Evolutionary conservation across 2,888 invertebrate genomes (phyloP), one percentile per base, ranked within the genome.

Genomic region (Pemphredon lugubris): DNA sequence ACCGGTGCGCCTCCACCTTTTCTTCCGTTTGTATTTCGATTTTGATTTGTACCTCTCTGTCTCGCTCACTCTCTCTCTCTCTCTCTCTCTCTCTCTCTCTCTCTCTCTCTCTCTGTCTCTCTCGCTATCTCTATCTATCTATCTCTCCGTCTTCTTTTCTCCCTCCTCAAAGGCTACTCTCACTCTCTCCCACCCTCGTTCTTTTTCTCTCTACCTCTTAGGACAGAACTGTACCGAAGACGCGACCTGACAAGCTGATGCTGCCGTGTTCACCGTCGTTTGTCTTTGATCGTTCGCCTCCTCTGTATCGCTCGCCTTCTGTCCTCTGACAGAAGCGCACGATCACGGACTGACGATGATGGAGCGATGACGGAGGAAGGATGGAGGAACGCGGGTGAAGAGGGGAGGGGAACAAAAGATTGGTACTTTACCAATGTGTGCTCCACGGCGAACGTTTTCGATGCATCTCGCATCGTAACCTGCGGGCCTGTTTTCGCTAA

Each of bases 21-120:
- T 13, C 30, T 18, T 42, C 44, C 11, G 2, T 64, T 32, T 65
- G 11, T 34, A 9, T 51, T 51, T 67, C 45, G n/a, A n/a, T n/a
- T n/a, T 51, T 57, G 42, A 65, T 48, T 47, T 53, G 42, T 9
- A 30, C 20, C 50, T 7, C 48, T 48, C 16, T 16, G 5, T 13
- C 39, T 16, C 16, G 3, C 39, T 16, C 45, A 16, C 39, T 16
- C 16, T 2, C 16, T 2, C 39, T 40, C 39, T 40, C 39, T 16
- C 16, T 16, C 16, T 2, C 39, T 40, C 39, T 40, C 16, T 16
- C 16, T 16, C 16, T 14, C 39, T 39, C 39, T 39, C 39, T 39
- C 39, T 39, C 13, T 14, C 16, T 14, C 16, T 14, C 39, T 39
- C 39, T 39, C 39, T 9, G 1, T 4, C 4, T 11, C 39, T 40